Conservation (phyloP, 2,797 vertebrate genomes). For the Anniella stebbinsi region DNA sequence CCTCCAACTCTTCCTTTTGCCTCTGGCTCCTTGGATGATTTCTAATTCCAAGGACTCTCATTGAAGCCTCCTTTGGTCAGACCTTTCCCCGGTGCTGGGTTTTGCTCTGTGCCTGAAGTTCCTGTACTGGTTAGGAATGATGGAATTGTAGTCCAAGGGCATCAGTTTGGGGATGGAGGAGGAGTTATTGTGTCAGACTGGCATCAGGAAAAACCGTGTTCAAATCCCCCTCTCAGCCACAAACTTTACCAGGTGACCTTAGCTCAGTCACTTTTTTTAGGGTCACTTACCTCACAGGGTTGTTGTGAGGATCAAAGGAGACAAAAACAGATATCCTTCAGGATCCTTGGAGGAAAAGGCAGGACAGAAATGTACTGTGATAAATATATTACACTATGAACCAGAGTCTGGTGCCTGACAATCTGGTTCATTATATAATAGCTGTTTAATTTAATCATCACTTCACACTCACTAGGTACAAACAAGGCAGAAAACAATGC, state of each 20-base stretch:
- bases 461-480: not conserved
- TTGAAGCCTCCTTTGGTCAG: no score
- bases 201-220: not conserved
- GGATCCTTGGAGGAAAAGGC: not conserved
- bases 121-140: no score
- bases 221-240: not conserved
- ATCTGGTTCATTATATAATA: not conserved
- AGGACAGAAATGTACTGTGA: not conserved
- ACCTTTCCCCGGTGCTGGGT: no score
- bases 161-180: no score
- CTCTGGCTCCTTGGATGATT: no score
- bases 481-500: not conserved
- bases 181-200: not conserved
- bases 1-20: no score
- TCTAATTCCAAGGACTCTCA: no score
- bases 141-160: no score
- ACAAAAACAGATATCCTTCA: not conserved
- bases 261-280: no score
- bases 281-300: not conserved
- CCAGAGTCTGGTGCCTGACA: not conserved
- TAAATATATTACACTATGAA: not conserved
- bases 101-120: no score
- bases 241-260: no score
- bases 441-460: not conserved
- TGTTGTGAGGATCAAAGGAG: not conserved